phyloP scores from a whole-genome alignment of 2,113 vertebrate species.

The Solea solea region DNA sequence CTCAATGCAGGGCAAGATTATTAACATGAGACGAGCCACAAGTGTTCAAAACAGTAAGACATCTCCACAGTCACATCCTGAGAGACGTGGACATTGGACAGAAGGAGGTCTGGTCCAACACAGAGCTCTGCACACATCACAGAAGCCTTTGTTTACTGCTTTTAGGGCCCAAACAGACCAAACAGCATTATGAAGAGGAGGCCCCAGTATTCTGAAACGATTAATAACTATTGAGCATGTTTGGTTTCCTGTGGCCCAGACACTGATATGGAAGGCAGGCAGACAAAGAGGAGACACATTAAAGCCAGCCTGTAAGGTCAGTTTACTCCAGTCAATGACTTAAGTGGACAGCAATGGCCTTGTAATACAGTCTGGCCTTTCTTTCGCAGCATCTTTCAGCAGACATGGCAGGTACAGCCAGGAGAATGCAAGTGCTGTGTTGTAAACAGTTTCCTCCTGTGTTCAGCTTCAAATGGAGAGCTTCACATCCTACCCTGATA shows the following conservation, averaged over 20 bases:
- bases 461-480: conserved; percentile 33
- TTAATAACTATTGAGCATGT: conserved; percentile 83
- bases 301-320: conserved; percentile 81
- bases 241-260: conserved; percentile 83
- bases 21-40: conserved; percentile 25
- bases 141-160: conserved; percentile 58
- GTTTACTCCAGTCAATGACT: conserved; percentile 83
- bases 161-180: conserved; percentile 67
- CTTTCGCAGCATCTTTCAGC: conserved; percentile 44
- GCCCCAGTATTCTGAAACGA: conserved; percentile 70
- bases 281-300: conserved; percentile 83
- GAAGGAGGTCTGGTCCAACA: conserved; percentile 23
- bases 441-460: conserved; percentile 45
- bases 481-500: conserved; percentile 27
- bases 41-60: conserved; percentile 47
- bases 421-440: conserved; percentile 24
- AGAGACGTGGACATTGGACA: conserved; percentile 8
- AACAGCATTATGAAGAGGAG: conserved; percentile 66
- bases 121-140: conserved; percentile 46
- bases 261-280: conserved; percentile 77
- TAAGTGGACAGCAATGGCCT: conserved; percentile 80
- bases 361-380: conserved; percentile 71
- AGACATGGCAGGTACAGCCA: conserved; percentile 55
- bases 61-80: conserved; percentile 21
- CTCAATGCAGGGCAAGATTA: conserved; percentile 33